A percentile compares a stretch with the other conserved stretches of the same genome.
Conservation (phyloP, 2,113 vertebrate genomes). For the Apaloderma vittatum region DNA sequence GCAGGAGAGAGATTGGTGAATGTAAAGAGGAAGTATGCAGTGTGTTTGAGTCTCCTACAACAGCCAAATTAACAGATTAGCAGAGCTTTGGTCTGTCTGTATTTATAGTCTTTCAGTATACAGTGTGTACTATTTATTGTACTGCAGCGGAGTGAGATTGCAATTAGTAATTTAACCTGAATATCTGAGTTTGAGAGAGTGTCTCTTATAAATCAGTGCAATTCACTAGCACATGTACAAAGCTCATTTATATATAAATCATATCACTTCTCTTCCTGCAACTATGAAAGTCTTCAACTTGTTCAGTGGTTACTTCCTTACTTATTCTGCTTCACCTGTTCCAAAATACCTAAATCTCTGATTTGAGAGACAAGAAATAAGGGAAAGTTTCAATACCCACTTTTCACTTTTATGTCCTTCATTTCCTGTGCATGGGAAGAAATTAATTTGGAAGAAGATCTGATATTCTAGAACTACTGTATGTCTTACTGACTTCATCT, state of each 20-base stretch:
- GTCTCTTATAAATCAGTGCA: not conserved
- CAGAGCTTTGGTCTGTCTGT: not conserved
- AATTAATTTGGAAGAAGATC: not conserved
- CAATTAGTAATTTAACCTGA: not conserved
- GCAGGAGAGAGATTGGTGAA: not conserved
- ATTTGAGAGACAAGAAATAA: not conserved
- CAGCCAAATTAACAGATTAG: not conserved
- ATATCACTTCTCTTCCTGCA: not conserved
- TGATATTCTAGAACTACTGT: not conserved
- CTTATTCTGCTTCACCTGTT: not conserved
- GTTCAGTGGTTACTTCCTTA: not conserved
- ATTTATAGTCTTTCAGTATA: not conserved
- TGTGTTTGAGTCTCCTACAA: not conserved
- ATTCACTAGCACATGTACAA: not conserved
- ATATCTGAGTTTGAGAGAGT: not conserved
- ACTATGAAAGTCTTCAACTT: not conserved
- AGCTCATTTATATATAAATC: not conserved
- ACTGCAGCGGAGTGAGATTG: not conserved
- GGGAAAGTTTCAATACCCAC: not conserved
- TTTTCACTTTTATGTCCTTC: not conserved
- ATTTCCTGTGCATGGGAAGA: not conserved
- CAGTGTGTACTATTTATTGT: not conserved
- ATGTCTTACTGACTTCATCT: not conserved
- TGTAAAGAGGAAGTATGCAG: not conserved
- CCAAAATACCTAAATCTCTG: fast-evolving